These are phyloP conservation scores for Otis tarda DNA, from an alignment of 2,113 vertebrate species.

Conservation along the genomic window DNA sequence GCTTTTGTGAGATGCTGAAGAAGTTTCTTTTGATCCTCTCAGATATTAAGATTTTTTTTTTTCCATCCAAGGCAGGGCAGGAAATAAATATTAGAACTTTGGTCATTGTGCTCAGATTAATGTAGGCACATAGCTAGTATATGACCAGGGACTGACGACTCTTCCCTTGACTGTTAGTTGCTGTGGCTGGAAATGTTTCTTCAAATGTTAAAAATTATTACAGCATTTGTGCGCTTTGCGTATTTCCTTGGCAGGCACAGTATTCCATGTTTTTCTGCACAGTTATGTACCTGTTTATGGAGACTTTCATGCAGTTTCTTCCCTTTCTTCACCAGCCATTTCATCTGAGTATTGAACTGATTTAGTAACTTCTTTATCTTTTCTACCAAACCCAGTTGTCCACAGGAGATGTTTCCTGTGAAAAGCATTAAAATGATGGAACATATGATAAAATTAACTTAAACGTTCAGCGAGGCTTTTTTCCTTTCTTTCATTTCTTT, in stretches of 20 bases:
- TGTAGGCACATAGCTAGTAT: too few species aligned
- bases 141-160: neutral
- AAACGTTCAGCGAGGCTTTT: neutral
- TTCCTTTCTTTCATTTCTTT: neutral
- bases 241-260: neutral
- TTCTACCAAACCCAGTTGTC: neutral
- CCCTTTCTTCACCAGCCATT: neutral
- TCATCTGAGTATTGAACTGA: neutral
- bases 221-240: neutral
- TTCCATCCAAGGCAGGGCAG: neutral
- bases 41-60: neutral
- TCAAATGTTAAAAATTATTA: neutral
- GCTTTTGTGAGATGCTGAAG: neutral
- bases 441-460: rapidly evolving
- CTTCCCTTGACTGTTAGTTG: neutral
- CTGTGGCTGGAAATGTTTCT: neutral
- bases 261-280: neutral
- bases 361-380: neutral
- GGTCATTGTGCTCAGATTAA: neutral
- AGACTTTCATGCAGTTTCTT: neutral
- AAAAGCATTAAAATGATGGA: neutral
- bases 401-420: neutral
- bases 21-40: neutral
- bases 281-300: neutral
- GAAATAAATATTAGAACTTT: neutral